Conservation (phyloP, 2,888 invertebrate genomes). For the Eilema griseolum region DNA sequence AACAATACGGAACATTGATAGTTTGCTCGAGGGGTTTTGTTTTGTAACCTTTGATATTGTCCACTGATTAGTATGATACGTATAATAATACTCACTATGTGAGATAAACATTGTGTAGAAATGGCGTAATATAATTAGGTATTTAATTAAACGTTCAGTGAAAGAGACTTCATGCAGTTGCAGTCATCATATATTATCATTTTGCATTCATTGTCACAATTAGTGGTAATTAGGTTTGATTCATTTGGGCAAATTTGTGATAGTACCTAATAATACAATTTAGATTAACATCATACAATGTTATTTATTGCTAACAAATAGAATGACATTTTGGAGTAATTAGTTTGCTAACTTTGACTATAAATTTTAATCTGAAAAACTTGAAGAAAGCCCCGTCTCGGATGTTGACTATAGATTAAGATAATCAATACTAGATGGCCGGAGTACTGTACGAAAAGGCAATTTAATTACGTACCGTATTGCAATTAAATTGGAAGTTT, state of each 20-base stretch:
- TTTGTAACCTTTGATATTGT: background rate
- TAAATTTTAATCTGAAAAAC: background rate
- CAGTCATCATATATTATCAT: background rate
- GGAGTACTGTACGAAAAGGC: background rate
- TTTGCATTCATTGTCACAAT: background rate
- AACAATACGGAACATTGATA: background rate
- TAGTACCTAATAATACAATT: background rate
- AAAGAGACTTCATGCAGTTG: no score
- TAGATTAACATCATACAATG: background rate
- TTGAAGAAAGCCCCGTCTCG: background rate
- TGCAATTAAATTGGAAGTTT: no score
- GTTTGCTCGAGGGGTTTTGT: background rate
- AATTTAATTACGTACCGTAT: background rate
- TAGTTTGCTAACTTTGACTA: background rate
- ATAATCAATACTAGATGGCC: background rate
- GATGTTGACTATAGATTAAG: background rate
- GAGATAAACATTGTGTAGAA: background rate
- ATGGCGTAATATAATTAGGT: background rate
- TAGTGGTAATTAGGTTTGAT: background rate
- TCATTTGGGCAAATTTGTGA: background rate
- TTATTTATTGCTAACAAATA: background rate
- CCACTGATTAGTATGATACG: background rate
- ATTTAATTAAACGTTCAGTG: background rate
- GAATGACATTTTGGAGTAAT: background rate
- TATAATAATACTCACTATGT: background rate